phyloP scores from a whole-genome alignment of 2,113 vertebrate genomes.

The Struthio camelus region DNA sequence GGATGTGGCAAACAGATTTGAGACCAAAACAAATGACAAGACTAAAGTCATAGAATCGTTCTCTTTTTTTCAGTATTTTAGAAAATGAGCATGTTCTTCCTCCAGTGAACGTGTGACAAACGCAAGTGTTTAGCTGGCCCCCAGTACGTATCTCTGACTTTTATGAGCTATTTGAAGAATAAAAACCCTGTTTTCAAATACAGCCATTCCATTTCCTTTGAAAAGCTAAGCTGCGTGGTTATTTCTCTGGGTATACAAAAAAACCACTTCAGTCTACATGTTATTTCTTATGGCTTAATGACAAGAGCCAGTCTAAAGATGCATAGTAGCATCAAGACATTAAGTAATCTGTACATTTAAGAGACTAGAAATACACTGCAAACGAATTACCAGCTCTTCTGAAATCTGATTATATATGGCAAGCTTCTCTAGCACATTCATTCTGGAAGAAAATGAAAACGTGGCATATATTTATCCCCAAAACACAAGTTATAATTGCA shows the following conservation, averaged over 20 bases:
- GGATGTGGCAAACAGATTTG: not conserved
- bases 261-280: not conserved
- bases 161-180: not conserved
- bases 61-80: not conserved
- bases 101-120: not conserved
- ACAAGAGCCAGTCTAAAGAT: not conserved
- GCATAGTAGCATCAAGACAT: not conserved
- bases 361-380: not conserved
- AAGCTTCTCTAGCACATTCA: not conserved
- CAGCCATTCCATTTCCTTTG: not conserved
- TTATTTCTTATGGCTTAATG: not conserved
- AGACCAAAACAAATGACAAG: not conserved
- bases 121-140: not conserved
- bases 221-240: not conserved
- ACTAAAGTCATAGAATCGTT: not conserved
- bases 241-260: not conserved
- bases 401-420: not conserved
- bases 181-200: not conserved
- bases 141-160: not conserved
- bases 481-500: not conserved
- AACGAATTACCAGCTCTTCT: not conserved
- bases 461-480: not conserved
- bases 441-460: not conserved
- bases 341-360: not conserved
- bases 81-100: not conserved